phyloP scores from a whole-genome alignment of 2,888 invertebrate genomes.

The Plebejus anna region DNA sequence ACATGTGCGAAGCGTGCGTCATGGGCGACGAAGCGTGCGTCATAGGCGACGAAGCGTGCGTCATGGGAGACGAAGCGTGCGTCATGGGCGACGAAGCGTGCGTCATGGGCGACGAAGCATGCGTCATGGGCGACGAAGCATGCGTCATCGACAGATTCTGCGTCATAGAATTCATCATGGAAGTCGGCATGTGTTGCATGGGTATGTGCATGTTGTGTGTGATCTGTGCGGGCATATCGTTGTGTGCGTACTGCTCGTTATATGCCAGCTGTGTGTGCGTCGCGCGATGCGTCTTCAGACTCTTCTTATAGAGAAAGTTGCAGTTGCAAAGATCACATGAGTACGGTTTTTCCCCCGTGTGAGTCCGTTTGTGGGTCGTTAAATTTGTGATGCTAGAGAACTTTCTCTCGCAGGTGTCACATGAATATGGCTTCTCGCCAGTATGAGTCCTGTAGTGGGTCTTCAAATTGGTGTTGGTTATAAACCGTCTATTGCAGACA shows the following conservation, averaged over 20 bases:
- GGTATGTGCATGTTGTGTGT: conserved; percentile 5
- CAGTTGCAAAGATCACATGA: conserved; percentile 23
- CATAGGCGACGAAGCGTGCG: conserved; percentile 2
- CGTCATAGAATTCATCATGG: conserved; percentile 7
- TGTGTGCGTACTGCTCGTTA: neutral
- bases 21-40: neutral
- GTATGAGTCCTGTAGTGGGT: conserved; percentile 23
- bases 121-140: neutral
- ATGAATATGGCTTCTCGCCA: conserved; percentile 4
- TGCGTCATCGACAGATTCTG: neutral
- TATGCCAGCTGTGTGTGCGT: conserved; percentile 12
- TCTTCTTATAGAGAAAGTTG: conserved; percentile 26
- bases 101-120: neutral
- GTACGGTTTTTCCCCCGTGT: conserved; percentile 23
- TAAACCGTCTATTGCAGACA: neutral
- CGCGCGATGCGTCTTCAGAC: conserved; percentile 22
- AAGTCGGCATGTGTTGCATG: conserved; percentile 6
- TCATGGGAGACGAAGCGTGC: neutral
- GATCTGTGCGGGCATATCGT: neutral
- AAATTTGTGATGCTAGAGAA: conserved; percentile 13
- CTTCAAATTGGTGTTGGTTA: conserved; percentile 13
- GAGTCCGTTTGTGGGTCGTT: conserved; percentile 24
- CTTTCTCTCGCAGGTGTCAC: conserved; percentile 20
- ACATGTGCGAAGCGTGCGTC: neutral
- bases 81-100: neutral